These are phyloP conservation scores for Gallinago media DNA, from an alignment of 2,113 vertebrate genomes.

Conservation along the genomic window DNA sequence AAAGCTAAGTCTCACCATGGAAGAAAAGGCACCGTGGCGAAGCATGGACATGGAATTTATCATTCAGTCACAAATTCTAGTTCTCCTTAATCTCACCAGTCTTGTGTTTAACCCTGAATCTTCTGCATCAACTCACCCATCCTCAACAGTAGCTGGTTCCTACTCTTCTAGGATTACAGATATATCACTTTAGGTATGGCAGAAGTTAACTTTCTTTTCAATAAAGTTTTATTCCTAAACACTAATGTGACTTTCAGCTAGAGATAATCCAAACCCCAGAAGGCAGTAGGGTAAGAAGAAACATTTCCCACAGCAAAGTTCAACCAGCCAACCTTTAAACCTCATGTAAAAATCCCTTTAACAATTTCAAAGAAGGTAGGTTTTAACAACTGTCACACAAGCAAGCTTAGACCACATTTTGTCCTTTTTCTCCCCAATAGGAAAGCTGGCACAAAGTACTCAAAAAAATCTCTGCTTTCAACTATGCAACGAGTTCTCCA, in stretches of 20 bases:
- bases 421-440: background rate
- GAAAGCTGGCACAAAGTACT: background rate
- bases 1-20: background rate
- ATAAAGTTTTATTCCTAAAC: background rate
- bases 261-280: background rate
- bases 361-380: background rate
- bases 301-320: background rate
- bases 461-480: background rate
- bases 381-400: background rate
- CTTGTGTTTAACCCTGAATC: background rate
- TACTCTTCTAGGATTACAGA: background rate
- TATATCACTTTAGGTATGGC: accelerated
- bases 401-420: background rate
- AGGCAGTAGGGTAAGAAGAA: background rate
- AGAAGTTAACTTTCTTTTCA: background rate
- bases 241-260: background rate
- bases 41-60: background rate
- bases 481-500: background rate
- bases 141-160: background rate
- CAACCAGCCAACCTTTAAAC: background rate
- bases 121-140: background rate
- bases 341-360: background rate
- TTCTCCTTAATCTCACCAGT: background rate
- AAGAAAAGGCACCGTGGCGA: accelerated
- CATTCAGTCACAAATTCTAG: background rate